A percentile compares a stretch with the other conserved stretches of the same genome.
Conservation (phyloP, 2,888 invertebrate genomes). For the Cantharis flavilabris region DNA sequence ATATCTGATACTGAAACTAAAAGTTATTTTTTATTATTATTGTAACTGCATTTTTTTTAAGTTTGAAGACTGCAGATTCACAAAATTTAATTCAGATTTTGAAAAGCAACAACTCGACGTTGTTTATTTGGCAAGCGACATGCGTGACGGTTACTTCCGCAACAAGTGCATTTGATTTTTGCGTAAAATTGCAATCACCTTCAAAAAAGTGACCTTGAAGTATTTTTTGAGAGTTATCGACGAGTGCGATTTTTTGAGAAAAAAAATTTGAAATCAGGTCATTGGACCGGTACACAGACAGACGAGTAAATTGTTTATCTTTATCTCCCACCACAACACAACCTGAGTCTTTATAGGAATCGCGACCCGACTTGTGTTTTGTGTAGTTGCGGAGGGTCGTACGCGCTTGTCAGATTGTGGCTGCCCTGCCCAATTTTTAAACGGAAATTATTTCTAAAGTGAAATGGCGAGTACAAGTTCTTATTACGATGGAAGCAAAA, state of each 20-base stretch:
- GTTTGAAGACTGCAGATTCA: not conserved
- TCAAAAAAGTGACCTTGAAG: not conserved
- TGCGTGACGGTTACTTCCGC: not conserved
- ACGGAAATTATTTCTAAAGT: conserved; percentile 10
- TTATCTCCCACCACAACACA: conserved; percentile 6
- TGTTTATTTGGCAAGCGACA: not conserved
- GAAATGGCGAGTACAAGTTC: conserved; percentile 31
- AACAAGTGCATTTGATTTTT: not conserved
- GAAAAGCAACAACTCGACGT: not conserved
- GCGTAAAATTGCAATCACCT: not conserved
- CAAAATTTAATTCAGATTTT: not conserved
- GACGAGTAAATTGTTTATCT: conserved; percentile 4
- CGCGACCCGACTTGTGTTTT: not conserved
- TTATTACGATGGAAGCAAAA: conserved; percentile 71
- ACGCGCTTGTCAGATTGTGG: conserved; percentile 5
- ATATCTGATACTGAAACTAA: too few species aligned
- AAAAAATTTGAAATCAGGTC: conserved; percentile 1
- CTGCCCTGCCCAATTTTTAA: conserved; percentile 1
- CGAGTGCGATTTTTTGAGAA: not conserved
- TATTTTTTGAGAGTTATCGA: not conserved
- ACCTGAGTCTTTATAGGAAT: conserved; percentile 7
- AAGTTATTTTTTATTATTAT: not conserved
- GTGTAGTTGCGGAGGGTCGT: conserved; percentile 1
- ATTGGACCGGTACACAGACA: conserved; percentile 2
- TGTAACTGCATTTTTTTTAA: too few species aligned